Conservation (phyloP, 2,888 invertebrate species). For the Chymomyza caudatula region DNA sequence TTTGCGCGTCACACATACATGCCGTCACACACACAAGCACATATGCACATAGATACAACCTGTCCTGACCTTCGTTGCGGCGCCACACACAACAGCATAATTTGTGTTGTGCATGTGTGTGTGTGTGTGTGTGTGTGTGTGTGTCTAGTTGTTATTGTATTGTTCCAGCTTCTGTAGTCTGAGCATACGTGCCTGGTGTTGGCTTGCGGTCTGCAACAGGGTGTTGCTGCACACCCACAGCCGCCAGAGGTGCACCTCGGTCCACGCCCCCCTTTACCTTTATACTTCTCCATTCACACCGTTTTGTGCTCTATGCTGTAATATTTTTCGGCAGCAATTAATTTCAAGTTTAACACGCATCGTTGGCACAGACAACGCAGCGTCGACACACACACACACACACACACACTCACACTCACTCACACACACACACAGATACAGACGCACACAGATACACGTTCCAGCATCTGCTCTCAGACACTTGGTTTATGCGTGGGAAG, state of each 20-base stretch:
- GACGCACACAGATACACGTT: neutral
- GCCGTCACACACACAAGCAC: constrained; percentile 23
- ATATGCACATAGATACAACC: constrained; percentile 11
- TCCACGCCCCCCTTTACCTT: constrained; percentile 7
- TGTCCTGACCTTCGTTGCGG: constrained; percentile 30
- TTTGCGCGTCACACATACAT: constrained; percentile 46
- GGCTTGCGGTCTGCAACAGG: constrained; percentile 48
- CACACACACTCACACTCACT: constrained; percentile 12
- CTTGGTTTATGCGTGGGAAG: too few species aligned
- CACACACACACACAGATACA: constrained; percentile 16
- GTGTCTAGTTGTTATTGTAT: constrained; percentile 1
- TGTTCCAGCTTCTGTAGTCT: constrained; percentile 2
- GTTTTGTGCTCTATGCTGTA: constrained; percentile 6
- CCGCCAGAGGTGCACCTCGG: neutral
- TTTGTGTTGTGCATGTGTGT: constrained; percentile 15
- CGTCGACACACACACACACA: constrained; percentile 9
- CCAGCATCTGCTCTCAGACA: neutral
- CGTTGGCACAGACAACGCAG: constrained; percentile 23
- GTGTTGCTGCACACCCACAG: constrained; percentile 34
- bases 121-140: neutral
- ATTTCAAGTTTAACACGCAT: constrained; percentile 68
- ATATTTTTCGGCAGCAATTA: constrained; percentile 68
- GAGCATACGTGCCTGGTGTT: constrained; percentile 59
- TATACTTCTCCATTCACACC: constrained; percentile 5
- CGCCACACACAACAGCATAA: constrained; percentile 26